phyloP scores from a whole-genome alignment of 2,113 vertebrate genomes.

The Callipepla squamata region DNA sequence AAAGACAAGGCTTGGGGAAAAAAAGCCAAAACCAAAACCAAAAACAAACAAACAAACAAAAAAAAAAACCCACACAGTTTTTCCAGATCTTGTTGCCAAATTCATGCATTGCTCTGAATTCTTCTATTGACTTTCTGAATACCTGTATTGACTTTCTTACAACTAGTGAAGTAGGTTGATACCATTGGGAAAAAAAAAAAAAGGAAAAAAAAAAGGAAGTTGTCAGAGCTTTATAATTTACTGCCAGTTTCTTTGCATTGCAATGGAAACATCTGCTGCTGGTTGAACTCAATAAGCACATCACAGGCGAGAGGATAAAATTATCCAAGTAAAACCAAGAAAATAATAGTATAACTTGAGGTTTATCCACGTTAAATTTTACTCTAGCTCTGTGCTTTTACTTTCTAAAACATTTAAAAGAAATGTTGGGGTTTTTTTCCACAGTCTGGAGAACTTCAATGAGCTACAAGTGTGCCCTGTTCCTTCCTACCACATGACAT shows the following conservation, averaged over 20 bases:
- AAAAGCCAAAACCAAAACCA: not conserved
- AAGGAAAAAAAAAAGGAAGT: not conserved
- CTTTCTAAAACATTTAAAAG: not conserved
- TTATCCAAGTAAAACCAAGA: not conserved
- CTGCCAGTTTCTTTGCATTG: not conserved
- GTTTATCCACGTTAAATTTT: not conserved
- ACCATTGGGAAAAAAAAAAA: not conserved
- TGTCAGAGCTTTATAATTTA: not conserved
- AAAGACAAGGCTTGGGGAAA: not conserved
- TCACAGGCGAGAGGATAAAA: not conserved
- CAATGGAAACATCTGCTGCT: not conserved
- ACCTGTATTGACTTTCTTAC: not conserved
- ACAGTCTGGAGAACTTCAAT: not conserved
- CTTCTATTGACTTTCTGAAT: not conserved
- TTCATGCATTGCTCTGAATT: not conserved
- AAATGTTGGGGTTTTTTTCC: not conserved
- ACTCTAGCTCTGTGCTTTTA: not conserved
- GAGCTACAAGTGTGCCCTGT: not conserved
- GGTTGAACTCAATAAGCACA: not conserved
- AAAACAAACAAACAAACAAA: not conserved
- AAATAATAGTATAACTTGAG: not conserved
- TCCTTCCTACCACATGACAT: rapidly evolving
- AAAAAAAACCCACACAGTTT: not conserved
- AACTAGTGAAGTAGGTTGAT: not conserved
- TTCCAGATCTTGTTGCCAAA: not conserved